Base-by-base conservation (phyloP, 2,797 vertebrate species). In the Lepidocolaptes lacrymiger region DNA sequence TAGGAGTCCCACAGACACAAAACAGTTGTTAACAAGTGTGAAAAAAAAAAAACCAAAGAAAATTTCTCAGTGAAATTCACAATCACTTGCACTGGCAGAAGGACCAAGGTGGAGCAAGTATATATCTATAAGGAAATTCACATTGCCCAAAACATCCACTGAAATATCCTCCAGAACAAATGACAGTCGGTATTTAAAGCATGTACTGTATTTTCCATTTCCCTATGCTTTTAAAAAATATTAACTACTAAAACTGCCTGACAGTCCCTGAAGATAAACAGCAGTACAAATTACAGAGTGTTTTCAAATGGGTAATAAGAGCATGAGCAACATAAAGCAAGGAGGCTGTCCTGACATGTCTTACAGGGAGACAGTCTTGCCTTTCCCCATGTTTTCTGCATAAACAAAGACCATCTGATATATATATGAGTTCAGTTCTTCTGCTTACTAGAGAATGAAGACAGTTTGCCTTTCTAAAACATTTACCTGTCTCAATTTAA, bases 51-150 rank as follows among this genome's bases (percentile, higher is more conserved):
- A 39, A 13, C 12, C 34, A 88, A 92, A 94, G 77, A 69, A 63
- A 36, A 91, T n/a, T 85, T 11, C 91, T 89, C 11, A 20, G 14
- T 56, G 32, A 78, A 96, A 66, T 79, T 91, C 76, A 96, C 90
- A 96, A 93, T 85, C 3, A 88, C 59, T 93, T 96, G 55, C 27
- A 41, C 27, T 71, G 69, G 55, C 51, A 73, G 58, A 43, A 41
- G 23, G 26, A 82, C 24, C 21, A 78, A 46, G 49, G 20, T n/a
- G 80, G 43, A 77, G 37, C 24, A 71, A 75, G 34, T 66, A 66
- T 19, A 7, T 41, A 73, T 22, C 32, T 67, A 26, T 44, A 26
- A 39, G 72, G 44, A 78, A 76, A 69, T 76, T 34, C 4, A 32
- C 74, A 63, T 39, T 81, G 16, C 36, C 15, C 24, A 55, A 67